Percentiles rank a stretch among this genome's conserved stretches.
These are phyloP conservation scores for Hippopotamyrus pictus DNA, from an alignment of 2,797 vertebrate genomes.

Conservation along the genomic window DNA sequence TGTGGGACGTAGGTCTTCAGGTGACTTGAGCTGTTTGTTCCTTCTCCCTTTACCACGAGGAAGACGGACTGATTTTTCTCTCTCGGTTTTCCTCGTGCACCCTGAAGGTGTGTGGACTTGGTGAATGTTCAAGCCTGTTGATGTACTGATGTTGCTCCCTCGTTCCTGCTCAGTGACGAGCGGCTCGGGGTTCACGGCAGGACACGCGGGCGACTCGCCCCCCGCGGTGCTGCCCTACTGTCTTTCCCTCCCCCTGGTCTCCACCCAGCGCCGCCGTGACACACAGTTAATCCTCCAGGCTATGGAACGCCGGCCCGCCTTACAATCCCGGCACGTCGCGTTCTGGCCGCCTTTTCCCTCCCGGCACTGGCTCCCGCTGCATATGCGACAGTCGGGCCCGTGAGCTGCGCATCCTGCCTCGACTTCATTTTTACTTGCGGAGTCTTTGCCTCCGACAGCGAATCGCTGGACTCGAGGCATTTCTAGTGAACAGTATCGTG, in stretches of 20 bases:
- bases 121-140: background rate
- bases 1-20: background rate
- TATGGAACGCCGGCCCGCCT: background rate
- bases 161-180: background rate
- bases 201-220: background rate
- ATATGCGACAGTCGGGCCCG: background rate
- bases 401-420: background rate
- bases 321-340: background rate
- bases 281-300: background rate
- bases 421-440: background rate
- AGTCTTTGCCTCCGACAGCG: background rate
- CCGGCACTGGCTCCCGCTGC: background rate
- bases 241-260: background rate
- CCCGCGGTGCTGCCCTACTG: background rate
- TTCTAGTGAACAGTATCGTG: slow-evolving; percentile 6
- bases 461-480: slow-evolving; percentile 15
- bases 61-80: background rate
- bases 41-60: background rate
- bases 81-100: background rate
- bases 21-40: background rate
- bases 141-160: background rate
- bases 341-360: background rate
- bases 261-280: background rate
- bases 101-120: background rate
- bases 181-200: background rate